A percentile compares a stretch with the other conserved stretches of the same genome.
These are phyloP conservation scores for Scomber colias DNA, from an alignment of 2,113 vertebrate genomes.

Conservation along the genomic window DNA sequence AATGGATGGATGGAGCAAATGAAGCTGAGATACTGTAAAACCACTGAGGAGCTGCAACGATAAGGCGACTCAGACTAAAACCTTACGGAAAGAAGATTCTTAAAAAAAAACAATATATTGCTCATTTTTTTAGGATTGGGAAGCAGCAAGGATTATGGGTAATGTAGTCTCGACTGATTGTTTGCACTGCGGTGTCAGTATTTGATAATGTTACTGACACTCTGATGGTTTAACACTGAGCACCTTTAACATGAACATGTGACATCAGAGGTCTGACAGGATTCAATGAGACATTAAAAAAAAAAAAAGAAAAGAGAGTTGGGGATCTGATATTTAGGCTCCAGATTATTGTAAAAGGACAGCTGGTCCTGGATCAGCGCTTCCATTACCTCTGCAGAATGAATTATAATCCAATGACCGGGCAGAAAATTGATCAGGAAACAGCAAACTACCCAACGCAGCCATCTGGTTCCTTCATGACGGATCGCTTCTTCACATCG, in stretches of 20 bases:
- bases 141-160: slow-evolving; percentile 21
- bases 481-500: slow-evolving; percentile 32
- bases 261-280: not conserved
- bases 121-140: not conserved
- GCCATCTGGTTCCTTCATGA: slow-evolving; percentile 16
- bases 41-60: not conserved
- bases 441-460: slow-evolving; percentile 22
- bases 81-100: no score
- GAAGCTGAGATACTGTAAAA: not conserved
- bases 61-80: not conserved
- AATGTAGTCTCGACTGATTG: slow-evolving; percentile 25
- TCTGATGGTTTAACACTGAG: slow-evolving; percentile 30
- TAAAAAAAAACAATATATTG: no score
- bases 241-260: slow-evolving; percentile 42
- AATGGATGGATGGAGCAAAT: slow-evolving; percentile 16
- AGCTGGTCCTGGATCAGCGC: slow-evolving; percentile 24
- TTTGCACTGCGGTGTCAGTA: not conserved
- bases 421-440: slow-evolving; percentile 30
- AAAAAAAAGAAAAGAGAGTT: not conserved
- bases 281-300: not conserved
- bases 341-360: not conserved
- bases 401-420: slow-evolving; percentile 41
- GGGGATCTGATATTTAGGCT: not conserved
- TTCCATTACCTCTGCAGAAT: slow-evolving; percentile 17
- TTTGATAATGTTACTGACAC: not conserved